These are phyloP conservation scores for Diachrysia chrysitis DNA, from an alignment of 2,888 invertebrate species.

Conservation along the genomic window DNA sequence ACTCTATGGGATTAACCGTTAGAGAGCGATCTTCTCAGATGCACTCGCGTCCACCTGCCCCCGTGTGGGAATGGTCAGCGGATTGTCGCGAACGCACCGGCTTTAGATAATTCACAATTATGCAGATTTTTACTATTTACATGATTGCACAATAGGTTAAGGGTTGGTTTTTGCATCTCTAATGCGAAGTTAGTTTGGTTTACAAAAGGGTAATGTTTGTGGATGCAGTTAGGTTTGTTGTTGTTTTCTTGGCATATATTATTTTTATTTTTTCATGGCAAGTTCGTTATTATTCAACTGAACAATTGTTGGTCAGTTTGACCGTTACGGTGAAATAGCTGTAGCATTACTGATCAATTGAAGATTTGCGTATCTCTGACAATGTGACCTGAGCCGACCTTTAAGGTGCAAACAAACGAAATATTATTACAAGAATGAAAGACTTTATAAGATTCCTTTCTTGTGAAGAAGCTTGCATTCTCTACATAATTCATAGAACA, in stretches of 20 bases:
- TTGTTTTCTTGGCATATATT: conserved; percentile 49
- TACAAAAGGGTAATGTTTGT: conserved; percentile 61
- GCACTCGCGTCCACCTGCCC: conserved; percentile 79
- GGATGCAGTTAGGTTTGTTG: conserved; percentile 64
- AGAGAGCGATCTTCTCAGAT: conserved; percentile 67
- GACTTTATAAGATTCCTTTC: conserved; percentile 41
- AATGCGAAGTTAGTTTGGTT: conserved; percentile 52
- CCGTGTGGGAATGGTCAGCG: conserved; percentile 74
- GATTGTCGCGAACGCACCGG: conserved; percentile 73
- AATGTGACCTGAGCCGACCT: conserved; percentile 18
- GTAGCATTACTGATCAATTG: conserved; percentile 25
- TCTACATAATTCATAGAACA: conserved; percentile 47
- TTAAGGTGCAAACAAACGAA: conserved; percentile 16
- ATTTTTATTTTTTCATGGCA: conserved; percentile 22
- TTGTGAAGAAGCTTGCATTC: conserved; percentile 29
- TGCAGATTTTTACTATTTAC: conserved; percentile 70
- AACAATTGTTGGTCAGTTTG: conserved; percentile 35
- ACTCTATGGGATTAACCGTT: conserved; percentile 73
- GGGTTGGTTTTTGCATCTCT: conserved; percentile 60
- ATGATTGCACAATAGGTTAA: conserved; percentile 55
- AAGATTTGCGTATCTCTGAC: conserved; percentile 32
- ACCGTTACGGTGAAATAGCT: conserved; percentile 44
- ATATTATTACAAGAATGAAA: conserved; percentile 30
- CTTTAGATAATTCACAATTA: conserved; percentile 80
- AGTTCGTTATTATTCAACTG: conserved; percentile 18